Evolutionary conservation across 2,888 invertebrate species (phyloP), one percentile per base, ranked within the genome.

Genomic region (Hemaris fuciformis): DNA sequence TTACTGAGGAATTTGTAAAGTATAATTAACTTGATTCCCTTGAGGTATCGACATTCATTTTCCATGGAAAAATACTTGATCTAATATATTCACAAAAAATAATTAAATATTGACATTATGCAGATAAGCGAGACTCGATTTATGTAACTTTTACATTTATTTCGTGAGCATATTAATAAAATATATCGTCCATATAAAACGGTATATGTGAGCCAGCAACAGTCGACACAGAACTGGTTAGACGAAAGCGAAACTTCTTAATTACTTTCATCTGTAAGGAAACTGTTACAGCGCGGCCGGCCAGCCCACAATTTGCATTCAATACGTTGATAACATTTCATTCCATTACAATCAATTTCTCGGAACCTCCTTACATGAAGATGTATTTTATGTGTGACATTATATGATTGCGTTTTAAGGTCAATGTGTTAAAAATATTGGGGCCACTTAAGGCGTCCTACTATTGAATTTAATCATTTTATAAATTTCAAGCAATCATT

Each of bases 231-330:
- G 73, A 84, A 86, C 85, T 76, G 81, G 85, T 83, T 77, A 68
- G 76, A 81, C 76, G 86, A 87, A 87, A 88, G 84, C 83, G 85
- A 87, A 85, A 85, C 80, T 77, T 73, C 74, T 81, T 87, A 85
- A 87, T 88, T 85, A 84, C 88, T 87, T 87, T 88, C 87, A 84
- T 87, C 79, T 80, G 74, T 76, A 74, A 78, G 71, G 72, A 78
- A 77, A 73, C 74, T 60, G 72, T 70, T 75, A 73, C 79, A 79
- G 76, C 81, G 73, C 78, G 74, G 70, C 77, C 73, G 70, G 65
- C 45, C 76, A 76, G 75, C 80, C 79, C 27, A 57, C 46, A 38
- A 61, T 61, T 61, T 61, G 61, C 61, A 61, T 61, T 61, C 34
- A 61, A 61, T 62, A 42, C 58, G n/a, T n/a, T 20, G 58, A 53